Base-by-base conservation (phyloP, 2,113 vertebrate species). In the Lonchura striata region DNA sequence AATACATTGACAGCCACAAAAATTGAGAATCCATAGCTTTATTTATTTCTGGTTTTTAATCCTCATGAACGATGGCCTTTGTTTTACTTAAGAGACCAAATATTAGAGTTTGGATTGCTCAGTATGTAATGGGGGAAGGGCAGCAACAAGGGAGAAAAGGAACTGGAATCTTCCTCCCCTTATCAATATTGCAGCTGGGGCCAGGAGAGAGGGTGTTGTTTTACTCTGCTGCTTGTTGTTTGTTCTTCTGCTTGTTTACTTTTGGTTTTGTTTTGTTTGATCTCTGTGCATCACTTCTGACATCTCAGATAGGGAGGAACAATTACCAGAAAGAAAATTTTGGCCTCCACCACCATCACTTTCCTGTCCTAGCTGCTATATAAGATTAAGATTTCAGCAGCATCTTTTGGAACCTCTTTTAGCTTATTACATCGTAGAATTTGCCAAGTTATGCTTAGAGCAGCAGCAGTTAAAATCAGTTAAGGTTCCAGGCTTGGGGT, bases 51-150 rank as follows among this genome's bases (percentile, higher is more conserved):
- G 7, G 4, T 19, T 8, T 44, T 46, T 0, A 24, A 15, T 39
- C 7, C 22, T n/a, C 6, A 10, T 21, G 25, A 49, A 65, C 4
- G 3, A 28, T 19, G 77, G 54, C 52, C 11, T 93, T 94, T 72
- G 46, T 5, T 41, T 96, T 94, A 60, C 57, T 70, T 81, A 47
- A 44, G 59, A 91, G 46, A 79, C 53, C 82, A 37, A 94, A 65
- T 50, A 39, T 83, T 90, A 76, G 72, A 22, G 19, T 70, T 80
- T 88, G 47, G 37, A 7, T 77, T 24, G 39, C 60, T 92, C 71
- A 57, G 53, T n/a, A n/a, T 54, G 91, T 56, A 46, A 33, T 44
- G 27, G 27, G 12, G 18, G 46, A 74, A 69, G 35, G 28, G 18
- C 13, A 42, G 42, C 2, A 9, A 13, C 12, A 22, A 49, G 44